Evolutionary conservation across 1,140 invertebrate genomes (phyloP), one percentile per base, ranked within the genome.

Genomic region (Antheraea pernyi): DNA sequence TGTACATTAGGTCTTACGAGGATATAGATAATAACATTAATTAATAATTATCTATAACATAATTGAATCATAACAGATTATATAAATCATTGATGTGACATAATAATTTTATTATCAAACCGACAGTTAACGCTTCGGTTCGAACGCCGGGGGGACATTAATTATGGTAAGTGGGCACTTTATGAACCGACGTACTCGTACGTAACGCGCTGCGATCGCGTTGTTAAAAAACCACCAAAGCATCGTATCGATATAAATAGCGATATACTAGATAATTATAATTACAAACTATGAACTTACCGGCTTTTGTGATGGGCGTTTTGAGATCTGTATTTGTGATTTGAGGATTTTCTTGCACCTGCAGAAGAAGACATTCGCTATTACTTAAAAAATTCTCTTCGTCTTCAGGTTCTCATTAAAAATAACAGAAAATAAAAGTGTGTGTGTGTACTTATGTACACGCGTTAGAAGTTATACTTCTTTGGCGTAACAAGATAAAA

Each of bases 291-390:
- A 60, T 5, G 16, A 59, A 89, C 89, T 91, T 85, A 91, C 89
- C 88, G 77, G 89, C 81, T 73, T 91, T 91, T 42, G 86, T 80
- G 63, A 88, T 73, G 66, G 88, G 79, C 63, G 85, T 74, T 87
- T 89, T 91, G 86, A 89, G 85, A 85, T 90, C 89, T 81, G 83
- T 89, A 80, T 69, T 82, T 59, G 79, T 72, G 42, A 88, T 72
- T 76, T 89, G 87, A 66, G 89, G 85, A 59, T 90, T 91, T 72
- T 91, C 89, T 82, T 91, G 89, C 65, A 91, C 86, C 89, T 91
- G 77, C 16, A 68, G 22, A 80, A 68, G 22, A 80, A 71, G 46
- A 53, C 2, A 53, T 53, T 42, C 11, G 16, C 13, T 16, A 53
- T 16, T 53, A 53, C 6, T 53, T 53, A 2, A 53, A 53, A 53